Conservation (phyloP, 2,113 vertebrate genomes). For the Calonectris borealis region DNA sequence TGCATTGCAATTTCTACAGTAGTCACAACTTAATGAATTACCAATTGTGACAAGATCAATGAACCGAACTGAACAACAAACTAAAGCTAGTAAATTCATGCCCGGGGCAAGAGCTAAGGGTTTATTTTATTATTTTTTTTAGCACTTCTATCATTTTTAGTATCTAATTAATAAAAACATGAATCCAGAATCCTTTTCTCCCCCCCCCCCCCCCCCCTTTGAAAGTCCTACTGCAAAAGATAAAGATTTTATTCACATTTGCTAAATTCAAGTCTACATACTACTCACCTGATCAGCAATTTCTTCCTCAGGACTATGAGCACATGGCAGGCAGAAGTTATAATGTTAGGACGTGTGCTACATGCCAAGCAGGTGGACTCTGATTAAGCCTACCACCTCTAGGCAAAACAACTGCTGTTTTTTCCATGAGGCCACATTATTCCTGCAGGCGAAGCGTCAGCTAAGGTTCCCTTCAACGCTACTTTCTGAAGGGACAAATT, state of each 20-base stretch:
- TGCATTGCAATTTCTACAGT: constrained; percentile 65
- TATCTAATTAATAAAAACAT: constrained; percentile 49
- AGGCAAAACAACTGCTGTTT: constrained; percentile 32
- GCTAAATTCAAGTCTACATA: not conserved
- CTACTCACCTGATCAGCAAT: not conserved
- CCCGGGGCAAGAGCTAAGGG: constrained; percentile 44
- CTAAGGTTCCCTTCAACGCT: not conserved
- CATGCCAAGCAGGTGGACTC: constrained; percentile 13
- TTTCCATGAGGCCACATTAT: not conserved
- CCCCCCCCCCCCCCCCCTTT: not conserved
- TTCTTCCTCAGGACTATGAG: not conserved
- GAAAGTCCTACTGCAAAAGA: not conserved
- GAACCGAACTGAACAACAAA: constrained; percentile 67
- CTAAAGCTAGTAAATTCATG: constrained; percentile 67
- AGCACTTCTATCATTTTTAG: constrained; percentile 47
- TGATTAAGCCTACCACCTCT: not conserved
- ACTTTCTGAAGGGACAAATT: constrained; percentile 25
- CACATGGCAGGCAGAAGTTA: not conserved
- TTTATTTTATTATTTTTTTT: constrained; percentile 30
- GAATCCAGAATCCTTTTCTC: not conserved
- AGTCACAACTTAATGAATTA: constrained; percentile 74
- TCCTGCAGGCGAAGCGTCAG: not conserved
- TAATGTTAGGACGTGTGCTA: not conserved
- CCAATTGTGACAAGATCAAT: constrained; percentile 72
- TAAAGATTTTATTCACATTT: not conserved